Base-by-base conservation (phyloP, 1,140 invertebrate species). In the Brachionus paranguensis region DNA sequence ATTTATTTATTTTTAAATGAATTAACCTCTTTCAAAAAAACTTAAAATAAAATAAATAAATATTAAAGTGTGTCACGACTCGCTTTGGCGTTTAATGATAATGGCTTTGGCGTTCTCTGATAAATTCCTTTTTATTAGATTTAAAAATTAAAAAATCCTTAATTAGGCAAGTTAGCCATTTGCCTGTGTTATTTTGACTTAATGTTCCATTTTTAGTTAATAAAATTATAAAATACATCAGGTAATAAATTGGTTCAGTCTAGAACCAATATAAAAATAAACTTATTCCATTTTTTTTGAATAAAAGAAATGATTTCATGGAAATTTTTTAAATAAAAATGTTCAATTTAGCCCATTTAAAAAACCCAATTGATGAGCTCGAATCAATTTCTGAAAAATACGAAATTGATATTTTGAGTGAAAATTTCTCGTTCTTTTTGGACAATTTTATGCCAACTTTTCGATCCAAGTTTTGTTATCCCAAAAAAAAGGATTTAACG, bases 311-410 rank as follows among this genome's bases (percentile, higher is more conserved):
- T 60, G 6, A 60, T 20, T 60, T 60, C 10, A 24, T 24, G 10
- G 8, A 60, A 60, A 6, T 60, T 68, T 11, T 33, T n/a, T n/a
- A 24, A 24, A 29, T 29, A n/a, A 33, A 11, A n/a, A 72, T 72
- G 68, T 14, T 43, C 17, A 17, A n/a, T 20, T 11, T 8, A 20
- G n/a, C 17, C 17, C 10, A 20, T 43, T 41, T 72, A 14, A 72
- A 43, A 72, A 72, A 72, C 12, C 68, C 68, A 41, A 72, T 72
- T 72, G 68, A 72, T 72, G 68, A 72, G 12, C 10, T 72, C 4
- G 17, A 20, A 72, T 72, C 68, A 43, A 72, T 72, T 43, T 72
- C 68, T 72, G 7, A 72, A 20, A 41, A 43, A 17, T 20, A 20
- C 20, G 14, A 43, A 41, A 43, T 72, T 43, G 37, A 72, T 17